Evolutionary conservation across 2,797 vertebrate genomes (phyloP).

Genomic region (Gallirallus australis): DNA sequence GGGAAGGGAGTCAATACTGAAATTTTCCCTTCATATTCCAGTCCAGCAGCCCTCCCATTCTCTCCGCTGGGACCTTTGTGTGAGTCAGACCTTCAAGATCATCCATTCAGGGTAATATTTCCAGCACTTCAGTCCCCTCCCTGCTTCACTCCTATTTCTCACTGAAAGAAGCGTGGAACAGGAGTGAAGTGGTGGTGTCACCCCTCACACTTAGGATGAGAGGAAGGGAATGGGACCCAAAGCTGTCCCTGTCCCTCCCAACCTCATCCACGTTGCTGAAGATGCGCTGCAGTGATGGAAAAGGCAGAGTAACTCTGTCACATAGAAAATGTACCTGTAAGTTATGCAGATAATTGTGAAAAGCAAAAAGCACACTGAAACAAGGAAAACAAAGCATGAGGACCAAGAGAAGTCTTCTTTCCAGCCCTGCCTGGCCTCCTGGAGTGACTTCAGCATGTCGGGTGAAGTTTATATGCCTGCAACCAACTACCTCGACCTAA

Average conservation of each 20-base stretch:
- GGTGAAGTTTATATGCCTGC: neutral
- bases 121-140: conserved; percentile 29
- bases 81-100: conserved; percentile 59
- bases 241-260: neutral
- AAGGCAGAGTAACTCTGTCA: neutral
- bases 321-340: neutral
- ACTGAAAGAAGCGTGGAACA: neutral
- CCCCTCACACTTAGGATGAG: neutral
- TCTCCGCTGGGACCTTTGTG: conserved; percentile 16
- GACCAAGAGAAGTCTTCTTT: neutral
- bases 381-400: neutral
- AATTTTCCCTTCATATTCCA: neutral
- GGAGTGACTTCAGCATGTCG: neutral
- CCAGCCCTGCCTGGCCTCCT: conserved; percentile 11
- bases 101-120: conserved; percentile 42
- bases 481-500: neutral
- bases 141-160: conserved; percentile 9
- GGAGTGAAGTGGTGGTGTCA: neutral
- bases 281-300: neutral
- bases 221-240: neutral
- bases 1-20: conserved; percentile 34
- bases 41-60: conserved; percentile 49
- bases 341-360: neutral
- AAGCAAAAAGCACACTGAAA: neutral
- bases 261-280: neutral